These are phyloP conservation scores for Hypsibius dujardini DNA, from an alignment of 1,140 invertebrate species.

Conservation along the genomic window DNA sequence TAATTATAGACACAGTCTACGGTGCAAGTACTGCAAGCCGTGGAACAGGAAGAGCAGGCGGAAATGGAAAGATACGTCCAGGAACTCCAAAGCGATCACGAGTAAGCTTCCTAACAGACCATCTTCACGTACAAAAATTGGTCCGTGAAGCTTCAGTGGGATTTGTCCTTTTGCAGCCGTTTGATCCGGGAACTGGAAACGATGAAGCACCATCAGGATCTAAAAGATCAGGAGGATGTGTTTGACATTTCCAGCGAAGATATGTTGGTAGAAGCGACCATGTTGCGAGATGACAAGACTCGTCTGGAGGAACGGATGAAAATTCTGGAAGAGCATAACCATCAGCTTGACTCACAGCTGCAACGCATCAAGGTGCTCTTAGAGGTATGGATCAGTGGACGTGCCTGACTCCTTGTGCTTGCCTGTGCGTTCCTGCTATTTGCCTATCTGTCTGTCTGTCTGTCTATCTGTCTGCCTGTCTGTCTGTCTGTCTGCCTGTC, in stretches of 20 bases:
- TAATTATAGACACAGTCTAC: not conserved
- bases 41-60: not conserved
- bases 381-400: not conserved
- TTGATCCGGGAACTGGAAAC: slow-evolving; percentile 18
- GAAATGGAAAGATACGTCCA: slow-evolving; percentile 5
- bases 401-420: not conserved
- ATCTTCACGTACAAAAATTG: not conserved
- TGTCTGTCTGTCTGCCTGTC: not conserved
- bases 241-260: slow-evolving; percentile 47
- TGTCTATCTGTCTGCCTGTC: not conserved
- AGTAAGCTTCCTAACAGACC: slow-evolving; percentile 1
- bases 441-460: not conserved
- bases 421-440: not conserved
- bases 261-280: slow-evolving; percentile 77
- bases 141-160: not conserved
- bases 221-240: too few species aligned
- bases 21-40: not conserved
- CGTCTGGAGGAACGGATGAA: slow-evolving; percentile 84
- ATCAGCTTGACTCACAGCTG: slow-evolving; percentile 51
- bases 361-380: slow-evolving; percentile 38
- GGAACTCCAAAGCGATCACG: not conserved
- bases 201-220: slow-evolving; percentile 43
- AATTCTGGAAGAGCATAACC: slow-evolving; percentile 88
- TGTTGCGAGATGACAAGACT: slow-evolving; percentile 79
- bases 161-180: slow-evolving; percentile 3